Conservation (phyloP, 2,113 vertebrate species). For the Andinoacara biseriatus region DNA sequence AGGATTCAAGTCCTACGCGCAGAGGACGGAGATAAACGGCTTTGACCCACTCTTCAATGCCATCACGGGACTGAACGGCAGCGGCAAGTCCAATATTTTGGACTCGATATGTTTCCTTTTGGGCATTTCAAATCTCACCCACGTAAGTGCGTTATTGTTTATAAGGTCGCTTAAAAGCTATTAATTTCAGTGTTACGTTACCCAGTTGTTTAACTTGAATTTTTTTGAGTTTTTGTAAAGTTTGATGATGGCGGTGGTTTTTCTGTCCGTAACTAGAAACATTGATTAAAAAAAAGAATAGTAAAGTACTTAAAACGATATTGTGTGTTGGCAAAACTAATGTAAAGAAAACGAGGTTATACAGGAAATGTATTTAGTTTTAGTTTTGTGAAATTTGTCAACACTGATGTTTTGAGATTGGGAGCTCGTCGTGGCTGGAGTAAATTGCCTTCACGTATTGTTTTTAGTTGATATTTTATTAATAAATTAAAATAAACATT, state of each 20-base stretch:
- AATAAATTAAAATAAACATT: not conserved
- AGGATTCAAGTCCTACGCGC: conserved; percentile 97
- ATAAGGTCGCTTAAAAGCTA: not conserved
- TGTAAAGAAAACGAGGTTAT: not conserved
- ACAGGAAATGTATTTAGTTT: not conserved
- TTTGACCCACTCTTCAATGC: conserved; percentile 97
- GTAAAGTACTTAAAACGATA: not conserved
- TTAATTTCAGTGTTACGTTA: not conserved
- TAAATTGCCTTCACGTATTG: not conserved
- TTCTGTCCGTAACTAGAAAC: not conserved
- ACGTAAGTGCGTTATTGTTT: conserved; percentile 78
- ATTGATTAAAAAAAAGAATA: not conserved
- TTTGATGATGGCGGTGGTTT: not conserved
- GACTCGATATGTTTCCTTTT: conserved; percentile 96
- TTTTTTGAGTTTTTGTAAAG: not conserved
- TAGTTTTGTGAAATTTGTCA: not conserved
- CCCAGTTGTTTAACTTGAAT: not conserved
- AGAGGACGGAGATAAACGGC: conserved; percentile 88
- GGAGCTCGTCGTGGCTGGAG: not conserved
- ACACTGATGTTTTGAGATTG: not conserved
- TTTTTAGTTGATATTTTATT: not conserved
- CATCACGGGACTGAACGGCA: conserved; percentile 96
- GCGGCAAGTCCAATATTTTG: conserved; percentile 96
- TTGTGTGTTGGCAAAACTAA: not conserved
- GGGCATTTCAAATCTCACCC: conserved; percentile 89